These are phyloP conservation scores for Anaspis maculata DNA, from an alignment of 2,888 invertebrate genomes.

Conservation along the genomic window DNA sequence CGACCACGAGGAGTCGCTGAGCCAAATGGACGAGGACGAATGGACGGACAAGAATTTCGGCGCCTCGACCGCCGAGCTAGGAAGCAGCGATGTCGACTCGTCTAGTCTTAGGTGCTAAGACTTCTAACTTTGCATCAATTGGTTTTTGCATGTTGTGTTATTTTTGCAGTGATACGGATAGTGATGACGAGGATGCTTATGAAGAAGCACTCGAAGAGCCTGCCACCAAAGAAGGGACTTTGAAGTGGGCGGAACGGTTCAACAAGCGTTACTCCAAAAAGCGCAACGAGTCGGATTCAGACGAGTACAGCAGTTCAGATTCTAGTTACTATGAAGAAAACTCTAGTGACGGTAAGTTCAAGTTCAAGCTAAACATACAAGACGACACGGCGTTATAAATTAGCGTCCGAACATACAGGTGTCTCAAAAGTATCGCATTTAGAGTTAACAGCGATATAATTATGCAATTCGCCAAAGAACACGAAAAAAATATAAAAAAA, in stretches of 20 bases:
- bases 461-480: too few relatives aligned
- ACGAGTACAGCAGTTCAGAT: constrained; percentile 39
- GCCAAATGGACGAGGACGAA: constrained; percentile 90
- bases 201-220: constrained; percentile 61
- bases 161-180: constrained; percentile 48
- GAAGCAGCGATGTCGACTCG: constrained; percentile 52
- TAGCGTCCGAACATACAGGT: too few relatives aligned
- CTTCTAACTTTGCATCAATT: constrained; percentile 1
- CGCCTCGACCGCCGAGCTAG: constrained; percentile 62
- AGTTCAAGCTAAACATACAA: too few relatives aligned
- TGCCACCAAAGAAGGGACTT: constrained; percentile 57
- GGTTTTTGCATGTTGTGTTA: too few relatives aligned
- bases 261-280: constrained; percentile 47
- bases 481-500: too few relatives aligned
- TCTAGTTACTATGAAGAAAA: constrained; percentile 46
- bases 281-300: constrained; percentile 34
- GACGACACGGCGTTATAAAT: too few relatives aligned
- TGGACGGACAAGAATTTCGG: constrained; percentile 92
- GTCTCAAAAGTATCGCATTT: too few relatives aligned
- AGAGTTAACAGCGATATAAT: too few relatives aligned
- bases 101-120: constrained; percentile 44
- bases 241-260: constrained; percentile 62
- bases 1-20: constrained; percentile 55
- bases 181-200: constrained; percentile 57
- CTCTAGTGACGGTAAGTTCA: constrained; percentile 42